Percentiles rank a stretch among this genome's conserved stretches.
Evolutionary conservation across 2,888 invertebrate genomes (phyloP).

Genomic region (Eristalinus sepulchralis): DNA sequence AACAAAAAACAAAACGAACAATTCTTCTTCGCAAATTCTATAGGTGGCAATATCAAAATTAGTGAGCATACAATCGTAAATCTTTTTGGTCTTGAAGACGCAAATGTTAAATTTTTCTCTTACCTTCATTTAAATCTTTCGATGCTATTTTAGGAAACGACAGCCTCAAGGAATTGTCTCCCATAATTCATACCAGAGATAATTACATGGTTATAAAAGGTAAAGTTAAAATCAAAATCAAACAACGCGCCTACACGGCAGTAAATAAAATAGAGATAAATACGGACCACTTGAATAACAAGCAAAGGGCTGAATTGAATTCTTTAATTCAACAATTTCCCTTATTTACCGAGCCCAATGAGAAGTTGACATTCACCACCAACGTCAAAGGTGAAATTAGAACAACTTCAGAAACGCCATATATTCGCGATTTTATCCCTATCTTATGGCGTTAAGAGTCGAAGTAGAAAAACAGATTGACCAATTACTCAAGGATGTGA

Average conservation of each 20-base stretch:
- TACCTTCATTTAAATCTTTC: slow-evolving; percentile 34
- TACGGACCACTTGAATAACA: not conserved
- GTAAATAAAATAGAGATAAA: not conserved
- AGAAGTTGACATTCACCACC: slow-evolving; percentile 24
- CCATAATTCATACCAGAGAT: too few species aligned
- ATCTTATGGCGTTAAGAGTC: slow-evolving; percentile 12
- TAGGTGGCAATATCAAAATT: slow-evolving; percentile 4
- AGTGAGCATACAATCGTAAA: not conserved
- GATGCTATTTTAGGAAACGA: slow-evolving; percentile 48
- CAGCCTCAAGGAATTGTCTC: slow-evolving; percentile 31
- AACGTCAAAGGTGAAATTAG: slow-evolving; percentile 38
- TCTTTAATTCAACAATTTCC: not conserved
- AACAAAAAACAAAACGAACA: too few species aligned
- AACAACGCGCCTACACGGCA: not conserved
- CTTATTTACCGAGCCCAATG: not conserved
- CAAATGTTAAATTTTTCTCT: slow-evolving; percentile 26
- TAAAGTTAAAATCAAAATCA: not conserved
- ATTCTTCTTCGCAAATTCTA: not conserved
- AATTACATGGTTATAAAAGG: too few species aligned
- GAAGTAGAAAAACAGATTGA: slow-evolving; percentile 37
- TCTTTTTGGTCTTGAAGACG: slow-evolving; percentile 8
- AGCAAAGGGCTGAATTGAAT: not conserved
- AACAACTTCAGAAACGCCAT: slow-evolving; percentile 18
- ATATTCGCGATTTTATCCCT: slow-evolving; percentile 18
- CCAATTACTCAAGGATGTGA: not conserved